Conservation (phyloP, 35 echinoderm and acorn worm genomes). For the Apostichopus parvimensis region DNA sequence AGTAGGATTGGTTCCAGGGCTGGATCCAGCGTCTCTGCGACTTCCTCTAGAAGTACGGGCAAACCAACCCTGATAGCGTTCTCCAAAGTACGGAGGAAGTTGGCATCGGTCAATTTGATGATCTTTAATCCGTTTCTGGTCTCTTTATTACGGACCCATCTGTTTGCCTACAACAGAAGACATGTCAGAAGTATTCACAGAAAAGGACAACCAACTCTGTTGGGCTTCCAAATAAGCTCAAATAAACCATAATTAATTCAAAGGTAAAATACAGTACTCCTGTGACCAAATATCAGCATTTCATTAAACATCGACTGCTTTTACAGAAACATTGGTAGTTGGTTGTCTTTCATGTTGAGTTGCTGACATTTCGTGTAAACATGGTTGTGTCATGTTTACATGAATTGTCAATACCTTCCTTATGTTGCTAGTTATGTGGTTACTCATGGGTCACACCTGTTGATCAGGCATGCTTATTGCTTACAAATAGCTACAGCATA, state of each 20-base stretch:
- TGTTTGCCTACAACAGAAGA: constrained; percentile 76
- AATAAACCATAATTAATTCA: neutral
- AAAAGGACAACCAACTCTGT: neutral
- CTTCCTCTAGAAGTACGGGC: constrained; percentile 92
- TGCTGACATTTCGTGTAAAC: too few relatives aligned
- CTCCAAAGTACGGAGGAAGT: constrained; percentile 93
- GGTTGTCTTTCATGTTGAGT: too few relatives aligned
- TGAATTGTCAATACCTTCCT: too few relatives aligned
- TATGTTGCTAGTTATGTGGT: too few relatives aligned
- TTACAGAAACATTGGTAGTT: too few relatives aligned
- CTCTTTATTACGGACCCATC: constrained; percentile 94
- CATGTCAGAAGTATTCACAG: neutral
- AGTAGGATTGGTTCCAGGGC: constrained; percentile 96
- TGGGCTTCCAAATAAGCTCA: neutral
- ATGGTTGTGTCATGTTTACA: too few relatives aligned
- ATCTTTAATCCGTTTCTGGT: constrained; percentile 93
- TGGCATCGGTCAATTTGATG: constrained; percentile 91
- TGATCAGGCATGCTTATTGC: too few relatives aligned
- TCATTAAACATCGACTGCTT: too few relatives aligned
- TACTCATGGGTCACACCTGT: too few relatives aligned
- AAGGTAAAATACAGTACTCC: neutral
- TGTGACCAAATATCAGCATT: too few relatives aligned
- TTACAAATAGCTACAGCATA: too few relatives aligned
- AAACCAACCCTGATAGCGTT: constrained; percentile 89
- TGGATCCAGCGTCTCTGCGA: constrained; percentile 91